A percentile compares a stretch with the other conserved stretches of the same genome.
These are phyloP conservation scores for Melanostigma gelatinosum DNA, from an alignment of 2,113 vertebrate species.

Conservation along the genomic window DNA sequence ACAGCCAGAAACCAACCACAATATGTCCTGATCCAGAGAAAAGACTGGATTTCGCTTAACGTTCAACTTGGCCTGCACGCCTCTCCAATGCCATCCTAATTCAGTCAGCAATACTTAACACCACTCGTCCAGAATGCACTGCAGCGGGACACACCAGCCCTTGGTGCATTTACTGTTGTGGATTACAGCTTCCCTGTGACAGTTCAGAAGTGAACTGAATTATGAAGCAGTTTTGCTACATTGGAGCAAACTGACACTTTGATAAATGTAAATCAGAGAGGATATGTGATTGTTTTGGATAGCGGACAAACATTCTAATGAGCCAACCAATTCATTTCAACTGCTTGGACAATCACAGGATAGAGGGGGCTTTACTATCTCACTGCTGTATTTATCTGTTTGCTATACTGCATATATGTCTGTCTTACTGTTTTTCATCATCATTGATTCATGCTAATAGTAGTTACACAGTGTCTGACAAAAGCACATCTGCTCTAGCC, in stretches of 20 bases:
- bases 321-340: conserved; percentile 63
- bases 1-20: background rate
- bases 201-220: conserved; percentile 68
- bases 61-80: conserved; percentile 31
- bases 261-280: conserved; percentile 69
- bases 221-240: conserved; percentile 61
- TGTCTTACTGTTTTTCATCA: conserved; percentile 12
- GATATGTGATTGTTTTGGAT: conserved; percentile 67
- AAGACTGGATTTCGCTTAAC: conserved; percentile 23
- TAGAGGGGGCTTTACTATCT: conserved; percentile 22
- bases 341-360: conserved; percentile 46
- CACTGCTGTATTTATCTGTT: conserved; percentile 39
- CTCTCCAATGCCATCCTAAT: conserved; percentile 56
- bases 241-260: conserved; percentile 67
- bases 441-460: conserved; percentile 42
- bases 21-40: conserved; percentile 8
- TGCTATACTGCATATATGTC: background rate
- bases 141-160: conserved; percentile 45
- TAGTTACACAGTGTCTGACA: background rate
- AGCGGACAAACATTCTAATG: conserved; percentile 71
- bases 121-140: conserved; percentile 28
- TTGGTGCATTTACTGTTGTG: conserved; percentile 54
- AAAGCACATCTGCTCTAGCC: conserved; percentile 12
- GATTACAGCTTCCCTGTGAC: conserved; percentile 60
- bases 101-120: conserved; percentile 55